phyloP scores from a whole-genome alignment of 1,140 invertebrate species.

The Hirudo medicinalis region DNA sequence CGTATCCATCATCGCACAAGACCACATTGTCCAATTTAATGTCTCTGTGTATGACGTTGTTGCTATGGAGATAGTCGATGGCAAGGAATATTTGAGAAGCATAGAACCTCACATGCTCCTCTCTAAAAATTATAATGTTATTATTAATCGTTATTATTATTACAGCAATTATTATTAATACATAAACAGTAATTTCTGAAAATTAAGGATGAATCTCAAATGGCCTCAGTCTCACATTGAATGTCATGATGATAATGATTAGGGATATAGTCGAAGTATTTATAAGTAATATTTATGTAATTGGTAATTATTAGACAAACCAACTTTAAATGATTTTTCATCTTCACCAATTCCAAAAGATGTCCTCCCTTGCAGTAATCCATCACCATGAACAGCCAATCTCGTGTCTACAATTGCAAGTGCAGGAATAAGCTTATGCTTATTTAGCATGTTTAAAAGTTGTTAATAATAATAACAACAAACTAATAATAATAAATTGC shows the following conservation, averaged over 20 bases:
- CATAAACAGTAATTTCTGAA: too few species aligned
- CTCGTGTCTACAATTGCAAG: too few species aligned
- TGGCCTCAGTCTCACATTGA: too few species aligned
- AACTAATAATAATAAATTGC: too few species aligned
- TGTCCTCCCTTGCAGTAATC: slow-evolving; percentile 1
- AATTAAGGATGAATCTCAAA: too few species aligned
- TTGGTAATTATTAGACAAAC: not conserved
- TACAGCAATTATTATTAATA: too few species aligned
- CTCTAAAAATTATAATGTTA: not conserved
- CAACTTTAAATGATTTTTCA: not conserved
- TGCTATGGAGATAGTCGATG: slow-evolving; percentile 96
- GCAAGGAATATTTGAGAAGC: slow-evolving; percentile 97
- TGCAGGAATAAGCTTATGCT: not conserved
- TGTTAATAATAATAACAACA: too few species aligned
- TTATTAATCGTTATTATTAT: too few species aligned
- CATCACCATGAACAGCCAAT: slow-evolving; percentile 5
- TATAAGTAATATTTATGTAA: not conserved
- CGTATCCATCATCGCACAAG: not conserved
- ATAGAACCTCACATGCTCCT: slow-evolving; percentile 58
- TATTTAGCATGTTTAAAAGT: too few species aligned
- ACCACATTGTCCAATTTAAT: slow-evolving; percentile 85
- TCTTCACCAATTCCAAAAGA: slow-evolving; percentile 1
- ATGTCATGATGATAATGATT: too few species aligned
- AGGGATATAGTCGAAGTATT: too few species aligned
- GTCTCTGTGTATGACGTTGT: slow-evolving; percentile 97